Percentiles rank a stretch among this genome's conserved stretches.
Evolutionary conservation across 2,113 vertebrate species (phyloP).

Genomic region (Haemorhous mexicanus): DNA sequence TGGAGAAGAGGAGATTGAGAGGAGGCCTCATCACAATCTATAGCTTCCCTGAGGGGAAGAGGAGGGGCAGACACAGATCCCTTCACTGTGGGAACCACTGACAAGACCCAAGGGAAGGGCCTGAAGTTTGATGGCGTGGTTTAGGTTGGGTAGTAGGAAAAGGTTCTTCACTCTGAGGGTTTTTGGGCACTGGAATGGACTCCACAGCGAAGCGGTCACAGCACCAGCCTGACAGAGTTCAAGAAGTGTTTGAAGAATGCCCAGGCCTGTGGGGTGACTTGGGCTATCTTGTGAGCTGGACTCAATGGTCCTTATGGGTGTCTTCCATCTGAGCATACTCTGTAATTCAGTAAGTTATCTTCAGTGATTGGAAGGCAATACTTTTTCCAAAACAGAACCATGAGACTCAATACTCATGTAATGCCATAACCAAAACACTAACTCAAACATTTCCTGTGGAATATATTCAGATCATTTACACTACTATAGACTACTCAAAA

Average conservation of each 20-base stretch:
- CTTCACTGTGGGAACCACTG: neutral
- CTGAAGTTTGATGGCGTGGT: neutral
- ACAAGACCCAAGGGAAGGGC: neutral
- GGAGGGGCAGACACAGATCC: accelerated
- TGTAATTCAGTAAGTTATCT: neutral
- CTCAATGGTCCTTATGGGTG: neutral
- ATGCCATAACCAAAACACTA: neutral
- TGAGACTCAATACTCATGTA: neutral
- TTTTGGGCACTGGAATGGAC: neutral
- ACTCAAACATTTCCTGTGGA: neutral
- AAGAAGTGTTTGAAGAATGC: neutral
- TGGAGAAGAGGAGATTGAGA: neutral
- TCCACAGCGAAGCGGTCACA: neutral
- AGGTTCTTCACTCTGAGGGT: neutral
- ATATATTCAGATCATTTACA: neutral
- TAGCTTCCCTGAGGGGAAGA: neutral
- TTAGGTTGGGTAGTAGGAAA: neutral
- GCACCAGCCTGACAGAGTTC: neutral
- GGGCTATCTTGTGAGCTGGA: neutral
- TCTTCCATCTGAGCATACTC: neutral
- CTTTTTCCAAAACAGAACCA: neutral
- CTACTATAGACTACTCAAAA: neutral
- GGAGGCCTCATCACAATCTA: neutral
- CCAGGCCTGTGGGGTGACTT: neutral
- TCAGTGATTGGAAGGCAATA: neutral